Percentiles rank a stretch among this genome's conserved stretches.
Evolutionary conservation across 2,113 vertebrate genomes (phyloP).

Genomic region (Varanus komodoensis): DNA sequence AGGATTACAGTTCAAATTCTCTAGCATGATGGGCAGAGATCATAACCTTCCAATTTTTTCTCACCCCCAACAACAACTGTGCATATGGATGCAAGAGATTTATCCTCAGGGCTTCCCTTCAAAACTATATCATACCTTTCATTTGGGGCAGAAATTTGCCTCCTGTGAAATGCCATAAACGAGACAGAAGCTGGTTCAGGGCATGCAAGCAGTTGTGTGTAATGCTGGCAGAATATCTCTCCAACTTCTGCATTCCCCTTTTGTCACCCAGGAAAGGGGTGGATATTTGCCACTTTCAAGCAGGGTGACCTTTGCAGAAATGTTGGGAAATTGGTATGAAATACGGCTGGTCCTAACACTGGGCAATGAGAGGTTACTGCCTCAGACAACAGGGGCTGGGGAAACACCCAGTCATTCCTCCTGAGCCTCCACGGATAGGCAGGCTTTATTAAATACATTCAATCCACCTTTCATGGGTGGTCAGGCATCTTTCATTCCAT

Average conservation of each 20-base stretch:
- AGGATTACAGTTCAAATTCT: not conserved
- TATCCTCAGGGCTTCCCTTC: not conserved
- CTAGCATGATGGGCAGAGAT: not conserved
- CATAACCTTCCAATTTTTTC: not conserved
- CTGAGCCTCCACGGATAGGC: too few relatives aligned
- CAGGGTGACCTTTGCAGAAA: too few relatives aligned
- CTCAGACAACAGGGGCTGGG: too few relatives aligned
- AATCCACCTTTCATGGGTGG: too few relatives aligned
- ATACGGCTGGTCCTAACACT: too few relatives aligned
- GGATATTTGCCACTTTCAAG: not conserved
- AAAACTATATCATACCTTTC: not conserved
- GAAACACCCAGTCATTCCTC: too few relatives aligned
- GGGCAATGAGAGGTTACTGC: too few relatives aligned
- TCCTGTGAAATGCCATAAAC: not conserved
- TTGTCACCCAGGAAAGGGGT: not conserved
- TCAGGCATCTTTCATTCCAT: too few relatives aligned
- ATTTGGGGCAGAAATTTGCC: not conserved
- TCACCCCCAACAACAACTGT: not conserved
- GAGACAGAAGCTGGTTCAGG: not conserved
- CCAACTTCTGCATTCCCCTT: too few relatives aligned
- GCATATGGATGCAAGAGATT: not conserved
- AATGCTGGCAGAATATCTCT: not conserved
- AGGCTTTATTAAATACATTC: too few relatives aligned
- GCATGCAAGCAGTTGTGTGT: not conserved
- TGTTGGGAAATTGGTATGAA: too few relatives aligned